Percentiles rank a stretch among this genome's conserved stretches.
These are phyloP conservation scores for Sabatieria punctata DNA, from an alignment of 2,888 invertebrate genomes.

Conservation along the genomic window DNA sequence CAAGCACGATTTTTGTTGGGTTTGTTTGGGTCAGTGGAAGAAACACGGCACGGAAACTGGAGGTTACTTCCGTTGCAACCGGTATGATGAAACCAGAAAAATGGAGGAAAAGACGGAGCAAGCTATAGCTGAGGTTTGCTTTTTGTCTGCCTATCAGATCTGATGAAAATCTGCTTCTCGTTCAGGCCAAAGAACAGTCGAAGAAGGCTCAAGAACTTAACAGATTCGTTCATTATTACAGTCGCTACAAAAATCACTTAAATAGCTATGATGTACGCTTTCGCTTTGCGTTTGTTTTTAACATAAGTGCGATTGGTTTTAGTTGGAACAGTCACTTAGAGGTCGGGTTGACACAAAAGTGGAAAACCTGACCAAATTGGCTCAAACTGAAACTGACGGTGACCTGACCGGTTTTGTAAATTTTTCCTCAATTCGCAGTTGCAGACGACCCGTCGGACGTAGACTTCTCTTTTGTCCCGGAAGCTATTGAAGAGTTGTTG, in stretches of 20 bases:
- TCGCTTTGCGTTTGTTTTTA: slow-evolving; percentile 6
- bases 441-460: no score
- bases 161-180: slow-evolving; percentile 9
- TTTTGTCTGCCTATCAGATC: no score
- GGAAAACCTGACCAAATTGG: slow-evolving; percentile 46
- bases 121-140: slow-evolving; percentile 41
- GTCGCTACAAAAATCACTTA: slow-evolving; percentile 48
- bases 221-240: slow-evolving; percentile 49
- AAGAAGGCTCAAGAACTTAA: slow-evolving; percentile 46
- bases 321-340: slow-evolving; percentile 46
- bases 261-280: slow-evolving; percentile 41
- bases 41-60: slow-evolving; percentile 51
- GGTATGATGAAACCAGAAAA: slow-evolving; percentile 48
- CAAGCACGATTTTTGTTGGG: slow-evolving; percentile 55
- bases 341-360: slow-evolving; percentile 46
- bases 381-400: no score
- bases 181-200: slow-evolving; percentile 43
- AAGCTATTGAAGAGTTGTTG: slow-evolving; percentile 46
- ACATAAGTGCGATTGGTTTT: slow-evolving; percentile 13
- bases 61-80: slow-evolving; percentile 49
- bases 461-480: slow-evolving; percentile 42
- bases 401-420: no score
- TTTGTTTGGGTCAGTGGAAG: slow-evolving; percentile 53
- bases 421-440: no score
- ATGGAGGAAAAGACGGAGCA: slow-evolving; percentile 45